A percentile compares a stretch with the other conserved stretches of the same genome.
phyloP scores from a whole-genome alignment of 2,113 vertebrate genomes.

The Sisor rabdophorus region DNA sequence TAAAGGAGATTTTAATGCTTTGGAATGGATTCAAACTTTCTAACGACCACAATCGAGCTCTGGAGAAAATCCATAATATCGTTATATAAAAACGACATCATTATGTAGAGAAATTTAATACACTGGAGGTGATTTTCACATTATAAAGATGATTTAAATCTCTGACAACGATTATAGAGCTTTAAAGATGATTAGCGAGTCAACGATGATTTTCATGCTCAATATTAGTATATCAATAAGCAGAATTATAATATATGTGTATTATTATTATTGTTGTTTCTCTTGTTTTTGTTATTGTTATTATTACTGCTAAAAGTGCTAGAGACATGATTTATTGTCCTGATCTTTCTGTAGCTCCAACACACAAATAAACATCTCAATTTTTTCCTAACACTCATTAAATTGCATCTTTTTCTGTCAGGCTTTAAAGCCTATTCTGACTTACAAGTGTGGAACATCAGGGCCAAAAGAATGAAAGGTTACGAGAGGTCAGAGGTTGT shows the following conservation, averaged over 20 bases:
- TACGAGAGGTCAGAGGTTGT: constrained; percentile 60
- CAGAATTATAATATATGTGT: not conserved
- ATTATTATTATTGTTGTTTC: not conserved
- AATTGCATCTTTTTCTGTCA: not conserved
- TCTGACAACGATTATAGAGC: not conserved
- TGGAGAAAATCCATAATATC: not conserved
- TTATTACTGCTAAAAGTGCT: not conserved
- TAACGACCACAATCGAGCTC: too few relatives aligned
- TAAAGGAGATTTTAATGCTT: too few relatives aligned
- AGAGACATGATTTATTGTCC: not conserved
- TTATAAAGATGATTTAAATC: not conserved
- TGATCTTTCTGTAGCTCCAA: not conserved
- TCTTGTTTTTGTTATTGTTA: constrained; percentile 9
- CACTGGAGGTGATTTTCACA: not conserved
- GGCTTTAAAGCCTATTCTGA: constrained; percentile 25
- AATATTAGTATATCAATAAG: not conserved
- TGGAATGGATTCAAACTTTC: too few relatives aligned
- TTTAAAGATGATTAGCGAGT: not conserved
- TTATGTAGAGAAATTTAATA: not conserved
- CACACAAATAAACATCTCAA: not conserved
- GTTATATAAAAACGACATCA: too few relatives aligned
- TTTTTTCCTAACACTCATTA: not conserved
- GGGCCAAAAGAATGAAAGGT: constrained; percentile 43
- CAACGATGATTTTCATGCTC: not conserved
- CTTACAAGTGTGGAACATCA: constrained; percentile 38